Conservation (phyloP, 2,888 invertebrate genomes). For the Eupithecia exiguata region DNA sequence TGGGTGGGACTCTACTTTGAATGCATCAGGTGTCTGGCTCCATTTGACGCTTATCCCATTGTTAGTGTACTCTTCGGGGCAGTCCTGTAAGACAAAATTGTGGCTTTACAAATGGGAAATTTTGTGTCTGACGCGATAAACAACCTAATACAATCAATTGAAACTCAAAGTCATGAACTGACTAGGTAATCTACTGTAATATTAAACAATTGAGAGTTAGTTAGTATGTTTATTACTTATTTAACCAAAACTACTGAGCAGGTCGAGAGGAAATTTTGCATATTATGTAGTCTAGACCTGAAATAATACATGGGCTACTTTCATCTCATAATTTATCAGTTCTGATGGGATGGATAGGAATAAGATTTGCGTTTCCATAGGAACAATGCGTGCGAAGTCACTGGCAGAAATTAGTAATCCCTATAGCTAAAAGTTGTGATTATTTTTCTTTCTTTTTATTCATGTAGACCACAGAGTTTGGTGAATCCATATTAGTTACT, state of each 20-base stretch:
- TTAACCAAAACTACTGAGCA: not conserved
- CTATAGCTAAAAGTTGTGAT: not conserved
- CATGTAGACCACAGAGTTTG: not conserved
- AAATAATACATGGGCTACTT: not conserved
- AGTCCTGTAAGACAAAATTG: slow-evolving; percentile 57
- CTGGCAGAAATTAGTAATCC: not conserved
- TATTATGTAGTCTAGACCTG: not conserved
- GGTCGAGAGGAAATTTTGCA: not conserved
- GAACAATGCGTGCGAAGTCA: not conserved
- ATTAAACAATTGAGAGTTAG: not conserved
- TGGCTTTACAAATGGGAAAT: not conserved
- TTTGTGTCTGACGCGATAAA: not conserved
- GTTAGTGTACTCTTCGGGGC: slow-evolving; percentile 63
- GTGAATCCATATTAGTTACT: not conserved
- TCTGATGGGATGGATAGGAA: too few relatives aligned
- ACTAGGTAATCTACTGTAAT: not conserved
- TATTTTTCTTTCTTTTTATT: not conserved
- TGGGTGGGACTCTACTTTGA: slow-evolving; percentile 64
- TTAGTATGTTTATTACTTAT: too few relatives aligned
- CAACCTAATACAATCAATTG: not conserved
- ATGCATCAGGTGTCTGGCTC: slow-evolving; percentile 57
- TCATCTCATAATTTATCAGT: not conserved
- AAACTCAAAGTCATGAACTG: not conserved
- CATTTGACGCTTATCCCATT: slow-evolving; percentile 65
- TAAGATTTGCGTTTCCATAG: too few relatives aligned